A percentile compares a stretch with the other conserved stretches of the same genome.
These are phyloP conservation scores for Ciconia stormi DNA, from an alignment of 2,113 vertebrate genomes.

Conservation along the genomic window DNA sequence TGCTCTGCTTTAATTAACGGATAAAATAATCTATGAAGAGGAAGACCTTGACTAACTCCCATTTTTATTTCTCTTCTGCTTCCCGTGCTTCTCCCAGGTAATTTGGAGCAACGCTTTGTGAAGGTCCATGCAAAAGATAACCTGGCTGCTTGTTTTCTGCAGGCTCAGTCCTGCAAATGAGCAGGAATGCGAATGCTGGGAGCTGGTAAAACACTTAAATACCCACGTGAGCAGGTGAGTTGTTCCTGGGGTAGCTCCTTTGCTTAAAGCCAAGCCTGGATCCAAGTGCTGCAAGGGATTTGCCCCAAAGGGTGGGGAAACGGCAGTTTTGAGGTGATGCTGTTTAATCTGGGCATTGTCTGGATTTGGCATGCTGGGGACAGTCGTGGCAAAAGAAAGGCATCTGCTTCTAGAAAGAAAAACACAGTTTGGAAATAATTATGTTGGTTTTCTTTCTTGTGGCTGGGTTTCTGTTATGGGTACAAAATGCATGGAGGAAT, in stretches of 20 bases:
- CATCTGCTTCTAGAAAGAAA: not conserved
- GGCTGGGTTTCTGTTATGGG: not conserved
- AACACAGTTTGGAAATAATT: accelerated
- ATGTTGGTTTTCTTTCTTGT: not conserved
- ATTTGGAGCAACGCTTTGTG: not conserved
- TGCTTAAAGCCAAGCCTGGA: not conserved
- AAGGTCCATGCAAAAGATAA: accelerated
- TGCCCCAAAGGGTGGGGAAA: not conserved
- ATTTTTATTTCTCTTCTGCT: not conserved
- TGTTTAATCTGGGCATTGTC: not conserved
- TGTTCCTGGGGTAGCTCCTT: not conserved
- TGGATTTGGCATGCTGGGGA: not conserved
- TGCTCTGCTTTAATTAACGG: not conserved
- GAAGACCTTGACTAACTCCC: not conserved
- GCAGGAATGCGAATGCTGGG: not conserved
- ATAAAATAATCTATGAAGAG: not conserved
- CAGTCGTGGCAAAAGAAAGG: not conserved
- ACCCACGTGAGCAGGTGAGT: not conserved
- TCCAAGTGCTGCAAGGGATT: not conserved
- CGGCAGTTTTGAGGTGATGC: not conserved
- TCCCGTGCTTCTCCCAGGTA: not conserved
- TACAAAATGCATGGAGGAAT: not conserved
- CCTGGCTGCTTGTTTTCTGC: not conserved
- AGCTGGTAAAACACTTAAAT: not conserved
- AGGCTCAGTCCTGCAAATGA: not conserved